phyloP scores from a whole-genome alignment of 2,888 invertebrate genomes.

The Frankliniella fusca region DNA sequence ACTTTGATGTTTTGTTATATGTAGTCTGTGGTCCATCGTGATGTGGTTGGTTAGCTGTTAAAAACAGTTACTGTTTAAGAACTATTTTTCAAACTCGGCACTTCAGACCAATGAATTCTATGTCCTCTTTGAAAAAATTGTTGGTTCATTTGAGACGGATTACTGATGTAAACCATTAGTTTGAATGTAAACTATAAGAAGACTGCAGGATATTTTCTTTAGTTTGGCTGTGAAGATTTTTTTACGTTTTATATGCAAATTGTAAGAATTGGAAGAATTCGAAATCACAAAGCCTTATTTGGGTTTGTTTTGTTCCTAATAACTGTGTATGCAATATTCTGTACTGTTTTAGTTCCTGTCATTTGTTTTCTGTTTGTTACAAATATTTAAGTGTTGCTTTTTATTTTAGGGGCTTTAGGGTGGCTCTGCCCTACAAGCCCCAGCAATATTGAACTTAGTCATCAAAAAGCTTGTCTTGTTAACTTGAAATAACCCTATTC shows the following conservation, averaged over 20 bases:
- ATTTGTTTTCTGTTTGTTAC: slow-evolving; percentile 26
- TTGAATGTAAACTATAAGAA: slow-evolving; percentile 23
- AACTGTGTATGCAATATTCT: slow-evolving; percentile 17
- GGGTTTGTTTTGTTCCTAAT: slow-evolving; percentile 26
- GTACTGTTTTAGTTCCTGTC: slow-evolving; percentile 20
- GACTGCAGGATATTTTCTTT: slow-evolving; percentile 26
- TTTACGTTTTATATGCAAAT: slow-evolving; percentile 24
- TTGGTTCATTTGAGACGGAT: slow-evolving; percentile 4
- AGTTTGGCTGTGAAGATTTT: slow-evolving; percentile 26
- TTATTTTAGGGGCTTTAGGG: background rate
- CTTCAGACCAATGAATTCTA: slow-evolving; percentile 17
- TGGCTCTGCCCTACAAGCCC: background rate
- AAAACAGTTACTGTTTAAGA: background rate
- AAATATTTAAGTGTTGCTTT: slow-evolving; percentile 21
- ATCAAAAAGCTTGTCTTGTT: slow-evolving; percentile 26
- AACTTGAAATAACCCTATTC: slow-evolving; percentile 15
- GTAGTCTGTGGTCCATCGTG: slow-evolving; percentile 13
- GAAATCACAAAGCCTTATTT: slow-evolving; percentile 24
- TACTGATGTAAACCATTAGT: slow-evolving; percentile 9
- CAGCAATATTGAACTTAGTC: slow-evolving; percentile 24
- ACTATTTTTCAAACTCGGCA: slow-evolving; percentile 7
- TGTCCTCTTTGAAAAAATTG: slow-evolving; percentile 17
- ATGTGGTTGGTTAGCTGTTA: background rate
- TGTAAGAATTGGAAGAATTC: background rate
- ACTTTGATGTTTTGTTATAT: slow-evolving; percentile 19